These are phyloP conservation scores for Mellivora capensis DNA, from an alignment of 2,113 vertebrate species.

Conservation along the genomic window DNA sequence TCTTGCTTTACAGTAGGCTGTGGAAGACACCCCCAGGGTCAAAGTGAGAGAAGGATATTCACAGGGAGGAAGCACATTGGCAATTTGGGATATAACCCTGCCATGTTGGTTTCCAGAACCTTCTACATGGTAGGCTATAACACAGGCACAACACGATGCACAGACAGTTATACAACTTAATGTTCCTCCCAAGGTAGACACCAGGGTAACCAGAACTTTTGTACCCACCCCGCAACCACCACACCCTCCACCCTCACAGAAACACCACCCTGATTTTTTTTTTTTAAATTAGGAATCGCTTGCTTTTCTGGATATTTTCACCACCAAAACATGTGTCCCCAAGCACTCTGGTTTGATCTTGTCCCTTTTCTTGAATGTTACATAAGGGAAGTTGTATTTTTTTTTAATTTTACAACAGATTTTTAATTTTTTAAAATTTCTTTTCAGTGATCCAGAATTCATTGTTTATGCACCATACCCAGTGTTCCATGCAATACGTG, in stretches of 20 bases:
- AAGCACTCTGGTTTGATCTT: background rate
- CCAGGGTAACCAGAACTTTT: background rate
- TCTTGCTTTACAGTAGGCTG: background rate
- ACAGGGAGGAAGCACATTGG: background rate
- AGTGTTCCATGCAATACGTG: too few species aligned
- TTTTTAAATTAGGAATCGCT: background rate
- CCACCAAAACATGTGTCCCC: background rate
- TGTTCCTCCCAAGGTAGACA: background rate
- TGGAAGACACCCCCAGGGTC: background rate
- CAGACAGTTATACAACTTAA: background rate
- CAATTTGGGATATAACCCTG: background rate
- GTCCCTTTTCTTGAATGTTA: background rate
- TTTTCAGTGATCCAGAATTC: too few species aligned
- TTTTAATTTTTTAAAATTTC: too few species aligned
- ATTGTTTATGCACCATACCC: too few species aligned
- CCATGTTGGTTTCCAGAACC: background rate
- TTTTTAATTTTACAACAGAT: too few species aligned
- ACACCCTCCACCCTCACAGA: background rate
- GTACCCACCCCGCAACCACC: background rate
- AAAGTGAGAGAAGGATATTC: background rate
- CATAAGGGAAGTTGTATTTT: background rate
- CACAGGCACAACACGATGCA: rapidly evolving
- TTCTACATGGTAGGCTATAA: background rate
- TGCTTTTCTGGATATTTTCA: background rate
- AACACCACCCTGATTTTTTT: background rate